Conservation (phyloP, 1,140 invertebrate genomes). For the Heliconius hermathena region DNA sequence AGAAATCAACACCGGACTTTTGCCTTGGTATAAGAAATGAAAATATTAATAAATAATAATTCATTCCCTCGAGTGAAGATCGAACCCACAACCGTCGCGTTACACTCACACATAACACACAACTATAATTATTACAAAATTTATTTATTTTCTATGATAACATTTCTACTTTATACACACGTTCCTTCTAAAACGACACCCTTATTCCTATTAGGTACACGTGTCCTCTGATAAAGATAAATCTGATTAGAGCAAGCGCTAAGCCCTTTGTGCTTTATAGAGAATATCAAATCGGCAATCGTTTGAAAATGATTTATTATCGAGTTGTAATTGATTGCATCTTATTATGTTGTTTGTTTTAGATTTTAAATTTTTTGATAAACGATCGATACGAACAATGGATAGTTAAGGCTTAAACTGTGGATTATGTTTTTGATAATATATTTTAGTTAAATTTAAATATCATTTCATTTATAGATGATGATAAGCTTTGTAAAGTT, state of each 20-base stretch:
- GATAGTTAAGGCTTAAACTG: background rate
- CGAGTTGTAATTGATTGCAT: conserved; percentile 38
- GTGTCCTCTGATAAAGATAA: conserved; percentile 51
- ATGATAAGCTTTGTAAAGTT: background rate
- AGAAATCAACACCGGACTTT: too few relatives aligned
- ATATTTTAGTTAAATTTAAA: background rate
- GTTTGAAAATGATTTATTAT: conserved; percentile 69
- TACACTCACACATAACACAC: too few relatives aligned
- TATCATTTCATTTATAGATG: background rate
- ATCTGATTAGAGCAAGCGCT: conserved; percentile 65
- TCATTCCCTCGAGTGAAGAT: too few relatives aligned
- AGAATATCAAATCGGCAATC: conserved; percentile 52
- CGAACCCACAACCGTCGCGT: too few relatives aligned
- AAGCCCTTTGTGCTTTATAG: conserved; percentile 35
- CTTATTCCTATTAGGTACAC: conserved; percentile 54
- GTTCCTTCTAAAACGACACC: background rate
- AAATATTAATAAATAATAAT: too few relatives aligned
- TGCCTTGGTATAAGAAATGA: too few relatives aligned
- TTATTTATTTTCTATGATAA: background rate
- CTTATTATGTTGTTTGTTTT: conserved; percentile 36
- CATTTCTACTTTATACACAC: background rate
- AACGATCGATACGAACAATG: conserved; percentile 4
- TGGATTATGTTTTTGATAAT: background rate
- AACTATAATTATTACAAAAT: too few relatives aligned
- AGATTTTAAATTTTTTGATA: conserved; percentile 17